These are phyloP conservation scores for Eustalomyia histrio DNA, from an alignment of 2,888 invertebrate species.

Conservation along the genomic window DNA sequence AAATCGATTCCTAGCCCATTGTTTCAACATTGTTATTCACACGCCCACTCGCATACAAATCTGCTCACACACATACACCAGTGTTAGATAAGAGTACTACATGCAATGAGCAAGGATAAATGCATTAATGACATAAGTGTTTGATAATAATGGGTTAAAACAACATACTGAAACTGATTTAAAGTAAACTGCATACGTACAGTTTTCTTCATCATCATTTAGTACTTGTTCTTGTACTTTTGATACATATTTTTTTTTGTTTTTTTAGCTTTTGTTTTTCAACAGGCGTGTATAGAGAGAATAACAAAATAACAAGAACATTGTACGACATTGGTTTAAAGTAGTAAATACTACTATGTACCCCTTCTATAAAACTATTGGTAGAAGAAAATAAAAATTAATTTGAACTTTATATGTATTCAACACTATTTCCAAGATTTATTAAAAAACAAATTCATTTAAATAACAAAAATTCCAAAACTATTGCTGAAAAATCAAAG, in stretches of 20 bases:
- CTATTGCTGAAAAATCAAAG: no score
- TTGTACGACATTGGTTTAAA: conserved; percentile 49
- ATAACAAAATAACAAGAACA: conserved; percentile 37
- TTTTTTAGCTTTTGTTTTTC: conserved; percentile 27
- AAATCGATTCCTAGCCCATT: no score
- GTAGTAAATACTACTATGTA: neutral
- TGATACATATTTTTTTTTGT: neutral
- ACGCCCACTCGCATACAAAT: neutral
- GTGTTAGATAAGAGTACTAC: conserved; percentile 11
- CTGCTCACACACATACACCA: neutral
- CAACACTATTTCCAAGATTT: neutral
- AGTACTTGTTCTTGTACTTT: conserved; percentile 17
- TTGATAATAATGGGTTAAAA: conserved; percentile 56
- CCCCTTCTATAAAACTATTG: neutral
- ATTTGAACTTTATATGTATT: conserved; percentile 19
- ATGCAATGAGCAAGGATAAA: conserved; percentile 58
- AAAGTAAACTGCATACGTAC: conserved; percentile 22
- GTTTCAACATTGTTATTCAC: no score
- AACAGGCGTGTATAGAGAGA: conserved; percentile 28
- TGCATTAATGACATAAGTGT: conserved; percentile 63
- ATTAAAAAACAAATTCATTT: no score
- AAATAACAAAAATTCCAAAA: no score
- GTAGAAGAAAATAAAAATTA: neutral
- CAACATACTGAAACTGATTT: conserved; percentile 30
- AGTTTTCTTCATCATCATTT: neutral